Conservation (phyloP, 1,140 invertebrate species). For the Pomacea maculata region DNA sequence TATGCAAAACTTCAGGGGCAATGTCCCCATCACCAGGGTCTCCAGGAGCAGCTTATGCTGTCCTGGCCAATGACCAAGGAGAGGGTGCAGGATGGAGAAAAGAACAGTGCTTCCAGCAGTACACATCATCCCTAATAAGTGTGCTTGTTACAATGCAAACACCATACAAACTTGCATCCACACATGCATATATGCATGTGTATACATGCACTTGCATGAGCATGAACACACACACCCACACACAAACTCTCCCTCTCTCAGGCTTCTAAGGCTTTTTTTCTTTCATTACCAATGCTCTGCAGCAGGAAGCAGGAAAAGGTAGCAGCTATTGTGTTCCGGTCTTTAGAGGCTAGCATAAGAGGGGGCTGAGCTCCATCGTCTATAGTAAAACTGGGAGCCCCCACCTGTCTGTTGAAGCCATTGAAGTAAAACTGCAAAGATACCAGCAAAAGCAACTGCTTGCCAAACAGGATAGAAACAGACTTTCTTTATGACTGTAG, state of each 20-base stretch:
- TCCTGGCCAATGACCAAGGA: too few species aligned
- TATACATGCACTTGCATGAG: too few species aligned
- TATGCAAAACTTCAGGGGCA: too few species aligned
- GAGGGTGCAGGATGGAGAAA: too few species aligned
- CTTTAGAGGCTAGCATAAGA: conserved; percentile 81
- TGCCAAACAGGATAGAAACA: not conserved
- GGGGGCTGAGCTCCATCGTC: conserved; percentile 91
- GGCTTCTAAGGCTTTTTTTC: not conserved
- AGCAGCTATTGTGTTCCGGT: conserved; percentile 89
- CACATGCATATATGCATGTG: not conserved
- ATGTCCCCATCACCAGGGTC: too few species aligned
- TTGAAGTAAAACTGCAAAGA: conserved; percentile 64
- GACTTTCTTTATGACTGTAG: not conserved
- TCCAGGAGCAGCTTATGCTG: too few species aligned
- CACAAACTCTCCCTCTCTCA: not conserved
- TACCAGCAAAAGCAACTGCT: not conserved
- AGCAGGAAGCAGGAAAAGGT: conserved; percentile 91
- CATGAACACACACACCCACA: not conserved
- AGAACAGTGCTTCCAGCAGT: too few species aligned
- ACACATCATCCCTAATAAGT: too few species aligned
- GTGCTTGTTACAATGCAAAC: too few species aligned
- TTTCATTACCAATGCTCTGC: conserved; percentile 83
- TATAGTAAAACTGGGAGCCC: conserved; percentile 76
- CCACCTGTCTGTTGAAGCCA: conserved; percentile 62
- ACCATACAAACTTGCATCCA: not conserved